Percentiles rank a stretch among this genome's conserved stretches.
Conservation (phyloP, 2,888 invertebrate genomes). For the Eupeodes latifasciatus region DNA sequence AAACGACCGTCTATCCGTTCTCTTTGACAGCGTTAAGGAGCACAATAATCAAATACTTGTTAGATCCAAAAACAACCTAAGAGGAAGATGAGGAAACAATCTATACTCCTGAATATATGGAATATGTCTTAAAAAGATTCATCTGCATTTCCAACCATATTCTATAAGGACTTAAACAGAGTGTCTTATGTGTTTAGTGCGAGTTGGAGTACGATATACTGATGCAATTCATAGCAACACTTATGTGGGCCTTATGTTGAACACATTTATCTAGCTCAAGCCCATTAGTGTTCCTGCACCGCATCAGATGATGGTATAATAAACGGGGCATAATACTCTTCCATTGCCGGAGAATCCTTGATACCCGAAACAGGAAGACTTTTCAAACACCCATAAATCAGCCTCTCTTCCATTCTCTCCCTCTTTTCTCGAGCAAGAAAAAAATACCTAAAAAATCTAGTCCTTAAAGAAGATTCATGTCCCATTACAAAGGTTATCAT, state of each 20-base stretch:
- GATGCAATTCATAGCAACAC: conserved; percentile 3
- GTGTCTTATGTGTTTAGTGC: not conserved
- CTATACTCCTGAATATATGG: not conserved
- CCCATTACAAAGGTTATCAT: conserved; percentile 45
- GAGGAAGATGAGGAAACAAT: not conserved
- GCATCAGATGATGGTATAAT: conserved; percentile 36
- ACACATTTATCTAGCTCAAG: conserved; percentile 37
- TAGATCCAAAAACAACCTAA: not conserved
- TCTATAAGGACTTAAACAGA: not conserved
- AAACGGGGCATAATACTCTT: conserved; percentile 15
- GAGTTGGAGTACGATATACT: not conserved
- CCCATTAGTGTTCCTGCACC: conserved; percentile 9
- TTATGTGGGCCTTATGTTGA: conserved; percentile 18
- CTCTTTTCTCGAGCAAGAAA: not conserved
- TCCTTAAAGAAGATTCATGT: conserved; percentile 30
- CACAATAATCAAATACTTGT: conserved; percentile 14
- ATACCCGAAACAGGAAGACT: conserved; percentile 5
- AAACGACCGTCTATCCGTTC: not conserved
- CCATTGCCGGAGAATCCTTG: not conserved
- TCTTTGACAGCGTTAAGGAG: not conserved
- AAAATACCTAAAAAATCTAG: not conserved
- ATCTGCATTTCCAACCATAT: conserved; percentile 23
- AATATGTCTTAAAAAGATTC: conserved; percentile 21
- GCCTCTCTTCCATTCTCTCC: not conserved
- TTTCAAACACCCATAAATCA: conserved; percentile 48